Evolutionary conservation across 2,888 invertebrate genomes (phyloP), one percentile per base, ranked within the genome.

Genomic region (Fragum sueziense): DNA sequence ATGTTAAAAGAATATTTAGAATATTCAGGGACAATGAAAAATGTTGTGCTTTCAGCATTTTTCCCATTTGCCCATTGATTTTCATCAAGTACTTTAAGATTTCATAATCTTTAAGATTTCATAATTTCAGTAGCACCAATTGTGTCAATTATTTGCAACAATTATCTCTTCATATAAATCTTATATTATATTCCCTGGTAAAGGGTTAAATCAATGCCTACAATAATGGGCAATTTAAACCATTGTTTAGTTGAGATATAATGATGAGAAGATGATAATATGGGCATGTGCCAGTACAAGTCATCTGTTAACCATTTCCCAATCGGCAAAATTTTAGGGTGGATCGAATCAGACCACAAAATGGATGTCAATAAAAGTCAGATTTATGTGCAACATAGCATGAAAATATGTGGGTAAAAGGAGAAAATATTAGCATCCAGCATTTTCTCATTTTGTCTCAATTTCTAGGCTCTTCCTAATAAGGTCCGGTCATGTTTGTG

Each of bases 261-360:
- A 61, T 71, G 71, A 71, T 70, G 14, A 11, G 6, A 29, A 61
- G 31, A 47, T 71, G 47, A 61, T 31, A 34, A 61, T 20, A 61
- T 71, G 71, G 71, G 7, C 37, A 17, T 29, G 25, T 41, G 41
- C 71, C 71, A 71, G 47, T 1, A 17, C 20, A 47, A n/a, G 47
- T 47, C 47, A 47, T 47, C 47, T n/a, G n/a, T n/a, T n/a, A 47
- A 41, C 6, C 47, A 47, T 47, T 2, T 17, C 17, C n/a, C 47
- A 47, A 47, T 47, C 20, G 47, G 2, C 6, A 47, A 47, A 17
- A 47, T 47, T 47, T 3, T 20, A 20, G 1, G 47, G 47, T 47
- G n/a, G n/a, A 20, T 47, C 47, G n/a, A 47, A 47, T 20, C 47
- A 47, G n/a, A n/a, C n/a, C n/a, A n/a, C n/a, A n/a, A n/a, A 47